Evolutionary conservation across 2,888 invertebrate genomes (phyloP), one percentile per base, ranked within the genome.

Genomic region (Nomada fucata): DNA sequence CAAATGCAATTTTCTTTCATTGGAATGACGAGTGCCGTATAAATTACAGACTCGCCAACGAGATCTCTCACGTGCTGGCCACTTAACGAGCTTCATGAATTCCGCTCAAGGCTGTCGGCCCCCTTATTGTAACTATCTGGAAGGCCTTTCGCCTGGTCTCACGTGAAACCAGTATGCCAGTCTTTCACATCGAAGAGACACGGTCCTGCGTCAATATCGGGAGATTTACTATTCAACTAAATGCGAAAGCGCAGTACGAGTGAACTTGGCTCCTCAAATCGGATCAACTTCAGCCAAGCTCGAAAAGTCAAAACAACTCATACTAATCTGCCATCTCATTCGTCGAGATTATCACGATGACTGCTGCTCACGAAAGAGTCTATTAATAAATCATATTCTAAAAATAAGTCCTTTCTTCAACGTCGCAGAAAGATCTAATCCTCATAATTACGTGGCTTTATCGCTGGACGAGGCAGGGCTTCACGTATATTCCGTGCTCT

Each of bases 41-140:
- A 67, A 84, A 83, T 83, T 77, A 63, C 65, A 65, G 15, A 68
- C 59, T 64, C 44, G 18, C 65, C 47, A 70, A 57, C 61, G 61
- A 69, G 70, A 79, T 71, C 61, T 80, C 26, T 79, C 76, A 70
- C 75, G 69, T 83, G 79, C 53, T 75, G 63, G 70, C 68, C 67
- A 53, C 64, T 76, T 79, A 75, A 82, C 74, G 64, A 79, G 70
- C 71, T 71, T 72, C 75, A 68, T 79, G 75, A 75, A 82, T 76
- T 81, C 71, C 77, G 75, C 73, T 44, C 84, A 85, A 84, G 84
- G 84, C 64, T 72, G 65, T 60, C 67, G 79, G 79, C 76, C 63
- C 73, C 79, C 79, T 75, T 80, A 75, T 76, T 80, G 64, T 71
- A 67, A 76, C 71, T 42, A 36, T 71, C 55, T 71, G 79, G 75